A percentile compares a stretch with the other conserved stretches of the same genome.
These are phyloP conservation scores for Nesidiocoris tenuis DNA, from an alignment of 2,888 invertebrate species.

Conservation along the genomic window DNA sequence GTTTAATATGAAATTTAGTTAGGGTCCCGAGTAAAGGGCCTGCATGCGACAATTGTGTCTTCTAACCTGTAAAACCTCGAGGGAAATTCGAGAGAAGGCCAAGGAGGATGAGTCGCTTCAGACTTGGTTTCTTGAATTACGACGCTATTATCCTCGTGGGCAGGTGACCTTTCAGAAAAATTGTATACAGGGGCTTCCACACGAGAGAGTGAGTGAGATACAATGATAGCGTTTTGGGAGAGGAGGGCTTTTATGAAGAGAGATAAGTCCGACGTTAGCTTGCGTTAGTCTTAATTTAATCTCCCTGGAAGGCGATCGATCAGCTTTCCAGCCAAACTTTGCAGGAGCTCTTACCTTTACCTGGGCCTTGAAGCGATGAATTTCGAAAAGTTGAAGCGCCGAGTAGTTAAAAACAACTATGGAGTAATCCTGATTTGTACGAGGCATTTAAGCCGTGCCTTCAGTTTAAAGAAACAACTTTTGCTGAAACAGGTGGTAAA, in stretches of 20 bases:
- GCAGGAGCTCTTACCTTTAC: background rate
- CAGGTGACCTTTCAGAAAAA: background rate
- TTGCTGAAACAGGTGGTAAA: no score
- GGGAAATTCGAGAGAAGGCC: background rate
- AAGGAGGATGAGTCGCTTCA: background rate
- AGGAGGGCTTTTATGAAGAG: background rate
- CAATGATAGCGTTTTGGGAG: background rate
- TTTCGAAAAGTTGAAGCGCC: background rate
- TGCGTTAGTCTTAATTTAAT: background rate
- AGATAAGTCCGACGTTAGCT: background rate
- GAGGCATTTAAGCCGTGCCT: no score
- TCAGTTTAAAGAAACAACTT: no score
- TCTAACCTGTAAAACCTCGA: no score
- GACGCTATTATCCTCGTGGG: background rate
- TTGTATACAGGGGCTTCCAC: background rate
- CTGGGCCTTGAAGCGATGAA: background rate
- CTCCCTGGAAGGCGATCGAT: background rate
- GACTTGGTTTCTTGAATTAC: background rate
- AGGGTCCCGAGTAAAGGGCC: no score
- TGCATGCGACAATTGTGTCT: no score
- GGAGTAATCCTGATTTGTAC: no score
- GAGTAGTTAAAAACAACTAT: no score
- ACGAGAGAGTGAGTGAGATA: background rate
- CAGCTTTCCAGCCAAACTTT: background rate
- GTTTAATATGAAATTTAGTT: no score